Conservation (phyloP, 2,888 invertebrate genomes). For the Rhingia campestris region DNA sequence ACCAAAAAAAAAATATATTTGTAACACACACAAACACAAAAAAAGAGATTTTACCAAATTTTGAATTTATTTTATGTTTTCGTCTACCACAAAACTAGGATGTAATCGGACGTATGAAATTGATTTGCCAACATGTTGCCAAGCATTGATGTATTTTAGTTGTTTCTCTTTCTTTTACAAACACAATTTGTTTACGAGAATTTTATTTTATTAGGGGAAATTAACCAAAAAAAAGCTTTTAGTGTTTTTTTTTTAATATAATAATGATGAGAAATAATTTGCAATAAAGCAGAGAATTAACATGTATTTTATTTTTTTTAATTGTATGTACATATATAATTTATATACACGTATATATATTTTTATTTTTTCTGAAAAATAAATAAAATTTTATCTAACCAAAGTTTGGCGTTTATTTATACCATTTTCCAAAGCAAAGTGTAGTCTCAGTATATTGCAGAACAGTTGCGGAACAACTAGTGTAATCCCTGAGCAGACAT, state of each 20-base stretch:
- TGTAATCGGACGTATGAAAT: constrained; percentile 61
- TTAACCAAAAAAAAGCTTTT: constrained; percentile 67
- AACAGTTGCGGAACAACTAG: too few species aligned
- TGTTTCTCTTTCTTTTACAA: constrained; percentile 43
- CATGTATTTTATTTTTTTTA: constrained; percentile 53
- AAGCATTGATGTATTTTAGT: constrained; percentile 57
- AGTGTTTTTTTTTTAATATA: constrained; percentile 52
- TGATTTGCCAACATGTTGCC: constrained; percentile 73
- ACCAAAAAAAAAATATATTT: constrained; percentile 34
- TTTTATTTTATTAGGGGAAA: constrained; percentile 59
- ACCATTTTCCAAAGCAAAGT: background rate
- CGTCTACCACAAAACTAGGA: constrained; percentile 41
- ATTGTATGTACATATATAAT: constrained; percentile 70
- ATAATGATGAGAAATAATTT: constrained; percentile 51
- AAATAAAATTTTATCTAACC: constrained; percentile 67
- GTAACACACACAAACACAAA: constrained; percentile 12
- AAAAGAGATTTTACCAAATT: constrained; percentile 50
- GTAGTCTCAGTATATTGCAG: background rate
- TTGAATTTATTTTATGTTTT: constrained; percentile 28
- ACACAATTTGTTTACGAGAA: constrained; percentile 29
- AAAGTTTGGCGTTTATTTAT: constrained; percentile 24
- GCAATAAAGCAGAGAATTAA: constrained; percentile 56
- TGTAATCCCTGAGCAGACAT: too few species aligned
- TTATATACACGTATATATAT: constrained; percentile 64
- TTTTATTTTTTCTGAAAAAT: constrained; percentile 44